These are phyloP conservation scores for Neria commutata DNA, from an alignment of 2,888 invertebrate genomes.

Conservation along the genomic window DNA sequence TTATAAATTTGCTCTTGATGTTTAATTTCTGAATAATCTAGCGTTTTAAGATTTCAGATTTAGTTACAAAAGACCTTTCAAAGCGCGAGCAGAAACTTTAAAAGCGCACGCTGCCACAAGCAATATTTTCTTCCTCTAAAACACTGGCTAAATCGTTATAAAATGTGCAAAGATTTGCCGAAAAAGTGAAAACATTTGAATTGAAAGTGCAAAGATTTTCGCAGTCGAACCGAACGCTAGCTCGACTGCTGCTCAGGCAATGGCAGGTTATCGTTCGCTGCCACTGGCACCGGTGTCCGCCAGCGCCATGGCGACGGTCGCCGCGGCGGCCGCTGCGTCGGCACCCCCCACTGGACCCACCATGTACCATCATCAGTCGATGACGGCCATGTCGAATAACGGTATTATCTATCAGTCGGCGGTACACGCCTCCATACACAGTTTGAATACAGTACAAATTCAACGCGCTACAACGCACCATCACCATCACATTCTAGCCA, in stretches of 20 bases:
- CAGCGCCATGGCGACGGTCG: constrained; percentile 41
- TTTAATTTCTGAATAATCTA: too few relatives aligned
- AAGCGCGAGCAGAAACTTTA: too few relatives aligned
- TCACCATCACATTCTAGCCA: constrained; percentile 57
- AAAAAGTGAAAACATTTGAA: too few relatives aligned
- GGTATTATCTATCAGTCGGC: constrained; percentile 62
- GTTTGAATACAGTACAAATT: constrained; percentile 57
- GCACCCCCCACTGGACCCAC: constrained; percentile 45
- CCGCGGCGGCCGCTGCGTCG: constrained; percentile 45
- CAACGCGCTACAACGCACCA: constrained; percentile 56
- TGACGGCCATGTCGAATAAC: constrained; percentile 60
- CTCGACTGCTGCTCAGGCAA: constrained; percentile 17
- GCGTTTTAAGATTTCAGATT: too few relatives aligned
- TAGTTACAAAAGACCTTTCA: too few relatives aligned
- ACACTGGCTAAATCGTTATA: too few relatives aligned
- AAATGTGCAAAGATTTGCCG: too few relatives aligned
- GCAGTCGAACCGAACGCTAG: background rate
- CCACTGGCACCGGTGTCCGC: constrained; percentile 53
- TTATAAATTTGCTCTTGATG: too few relatives aligned
- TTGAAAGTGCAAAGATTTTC: too few relatives aligned
- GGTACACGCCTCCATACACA: constrained; percentile 60
- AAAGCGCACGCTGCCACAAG: too few relatives aligned
- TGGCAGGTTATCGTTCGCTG: constrained; percentile 54
- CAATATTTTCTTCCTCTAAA: too few relatives aligned
- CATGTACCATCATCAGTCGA: constrained; percentile 59